phyloP scores from a whole-genome alignment of 2,113 vertebrate genomes.

The Cochlearius cochlearius region DNA sequence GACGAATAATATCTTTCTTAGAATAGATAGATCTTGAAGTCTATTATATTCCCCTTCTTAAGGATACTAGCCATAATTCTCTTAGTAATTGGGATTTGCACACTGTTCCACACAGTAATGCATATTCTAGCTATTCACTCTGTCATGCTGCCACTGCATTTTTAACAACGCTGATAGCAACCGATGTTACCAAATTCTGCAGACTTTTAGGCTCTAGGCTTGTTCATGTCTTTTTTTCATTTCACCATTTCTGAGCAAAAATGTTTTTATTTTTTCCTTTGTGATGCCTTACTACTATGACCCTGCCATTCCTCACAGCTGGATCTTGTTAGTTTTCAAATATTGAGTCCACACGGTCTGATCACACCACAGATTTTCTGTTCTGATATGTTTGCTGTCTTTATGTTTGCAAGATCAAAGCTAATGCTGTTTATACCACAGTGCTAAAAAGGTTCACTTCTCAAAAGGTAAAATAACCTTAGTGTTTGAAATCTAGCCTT shows the following conservation, averaged over 20 bases:
- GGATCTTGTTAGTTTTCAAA: conserved; percentile 53
- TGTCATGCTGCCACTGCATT: conserved; percentile 14
- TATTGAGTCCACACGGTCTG: conserved; percentile 20
- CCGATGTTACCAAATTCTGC: conserved; percentile 5
- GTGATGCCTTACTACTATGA: conserved; percentile 12
- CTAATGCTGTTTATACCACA: neutral
- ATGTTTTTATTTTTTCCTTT: conserved; percentile 31
- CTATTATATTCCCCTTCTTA: neutral
- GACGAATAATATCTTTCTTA: neutral
- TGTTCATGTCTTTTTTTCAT: neutral
- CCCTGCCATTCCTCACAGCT: conserved; percentile 27
- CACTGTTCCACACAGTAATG: neutral
- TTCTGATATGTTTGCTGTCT: conserved; percentile 27
- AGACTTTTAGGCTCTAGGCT: conserved; percentile 6
- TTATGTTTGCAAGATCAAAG: conserved; percentile 46
- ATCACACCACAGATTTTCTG: conserved; percentile 12
- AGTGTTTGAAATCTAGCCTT: neutral
- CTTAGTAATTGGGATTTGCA: conserved; percentile 26
- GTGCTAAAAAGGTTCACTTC: conserved; percentile 6
- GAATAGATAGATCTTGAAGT: conserved; percentile 32
- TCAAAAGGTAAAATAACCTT: neutral
- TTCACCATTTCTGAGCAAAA: neutral
- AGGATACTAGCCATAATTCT: conserved; percentile 13
- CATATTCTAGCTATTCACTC: conserved; percentile 4
- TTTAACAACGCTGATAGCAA: conserved; percentile 36